Percentiles rank a stretch among this genome's conserved stretches.
phyloP scores from a whole-genome alignment of 2,113 vertebrate species.

The Amia ocellicauda region DNA sequence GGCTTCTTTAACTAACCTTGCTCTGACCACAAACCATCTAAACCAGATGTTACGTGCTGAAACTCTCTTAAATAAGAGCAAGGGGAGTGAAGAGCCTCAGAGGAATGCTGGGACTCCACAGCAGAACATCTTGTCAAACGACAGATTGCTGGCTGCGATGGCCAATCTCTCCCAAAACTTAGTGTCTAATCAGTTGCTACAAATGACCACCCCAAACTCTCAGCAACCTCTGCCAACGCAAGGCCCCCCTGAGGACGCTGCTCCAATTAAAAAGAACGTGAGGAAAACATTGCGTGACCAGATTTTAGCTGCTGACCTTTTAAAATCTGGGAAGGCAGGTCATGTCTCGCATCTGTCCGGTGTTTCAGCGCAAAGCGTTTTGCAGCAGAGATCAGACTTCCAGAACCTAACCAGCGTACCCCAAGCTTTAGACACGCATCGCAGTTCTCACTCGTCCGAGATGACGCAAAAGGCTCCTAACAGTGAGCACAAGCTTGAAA shows the following conservation, averaged over 20 bases:
- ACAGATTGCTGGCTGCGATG: conserved; percentile 35
- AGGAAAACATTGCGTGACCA: conserved; percentile 72
- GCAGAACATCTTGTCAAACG: conserved; percentile 25
- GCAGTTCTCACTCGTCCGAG: conserved; percentile 24
- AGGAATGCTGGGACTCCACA: conserved; percentile 19
- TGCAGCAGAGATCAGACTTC: conserved; percentile 27
- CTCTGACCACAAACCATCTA: conserved; percentile 29
- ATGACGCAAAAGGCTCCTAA: conserved; percentile 17
- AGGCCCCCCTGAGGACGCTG: conserved; percentile 12
- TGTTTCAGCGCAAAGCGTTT: conserved; percentile 33
- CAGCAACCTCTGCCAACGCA: conserved; percentile 15
- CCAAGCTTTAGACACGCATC: conserved; percentile 24
- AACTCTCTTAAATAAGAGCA: conserved; percentile 37
- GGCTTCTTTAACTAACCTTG: conserved; percentile 17
- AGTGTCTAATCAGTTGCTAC: conserved; percentile 26
- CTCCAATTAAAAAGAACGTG: conserved; percentile 56
- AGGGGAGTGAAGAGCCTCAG: conserved; percentile 21
- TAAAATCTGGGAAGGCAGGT: conserved; percentile 47
- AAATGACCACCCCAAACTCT: conserved; percentile 25
- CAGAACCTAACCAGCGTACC: conserved; percentile 22
- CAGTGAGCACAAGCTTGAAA: conserved; percentile 18
- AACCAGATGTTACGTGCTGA: conserved; percentile 37
- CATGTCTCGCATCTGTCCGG: conserved; percentile 46
- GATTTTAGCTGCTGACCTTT: conserved; percentile 73
- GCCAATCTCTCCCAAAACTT: conserved; percentile 31